Base-by-base conservation (phyloP, 2,113 vertebrate species). In the Proterorhinus semilunaris region DNA sequence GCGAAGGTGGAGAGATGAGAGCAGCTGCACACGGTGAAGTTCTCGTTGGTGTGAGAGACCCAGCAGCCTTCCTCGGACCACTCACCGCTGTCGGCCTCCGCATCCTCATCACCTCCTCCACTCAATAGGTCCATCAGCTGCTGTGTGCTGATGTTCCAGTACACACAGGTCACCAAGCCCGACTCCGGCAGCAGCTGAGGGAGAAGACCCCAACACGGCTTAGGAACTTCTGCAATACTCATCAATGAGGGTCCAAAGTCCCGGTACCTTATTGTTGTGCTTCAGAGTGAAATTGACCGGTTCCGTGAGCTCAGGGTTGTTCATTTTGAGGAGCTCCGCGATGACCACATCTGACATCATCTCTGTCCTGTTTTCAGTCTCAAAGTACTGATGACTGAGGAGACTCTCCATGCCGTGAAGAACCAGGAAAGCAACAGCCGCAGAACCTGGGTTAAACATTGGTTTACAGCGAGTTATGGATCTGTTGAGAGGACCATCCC, bases 1-100 rank as follows among this genome's bases (percentile, higher is more conserved):
- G 94, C 93, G 49, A 95, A 87, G 8, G 91, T 94, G n/a, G 90
- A 91, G 27, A 94, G 76, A 0, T 71, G 91, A 9, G 79, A 67
- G 65, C 92, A 95, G 82, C 90, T 81, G 79, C 94, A 95, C 36
- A 77, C 27, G 0, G 93, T 94, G 61, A 83, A 67, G 1, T 70
- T 91, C 49, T 83, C 71, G 5, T 78, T 64, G 0, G 75, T 62
- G 46, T 53, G 49, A 0, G 75, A 57, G 10, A 83, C 62, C 63
- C 4, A 61, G 8, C 94, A 95, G 58, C 91, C 93, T 0, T 85
- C 76, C 0, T 55, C n/a, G 0, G 87, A 92, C 93, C 94, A 95
- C 9, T 9, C 17, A 27, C 66, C 61, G 43, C 43, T 6, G 46
- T 42, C 0, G 4, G 13, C 6, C 17, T n/a, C 53, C 5, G 21